A percentile compares a stretch with the other conserved stretches of the same genome.
phyloP scores from a whole-genome alignment of 2,113 vertebrate species.

The Lonchura striata region DNA sequence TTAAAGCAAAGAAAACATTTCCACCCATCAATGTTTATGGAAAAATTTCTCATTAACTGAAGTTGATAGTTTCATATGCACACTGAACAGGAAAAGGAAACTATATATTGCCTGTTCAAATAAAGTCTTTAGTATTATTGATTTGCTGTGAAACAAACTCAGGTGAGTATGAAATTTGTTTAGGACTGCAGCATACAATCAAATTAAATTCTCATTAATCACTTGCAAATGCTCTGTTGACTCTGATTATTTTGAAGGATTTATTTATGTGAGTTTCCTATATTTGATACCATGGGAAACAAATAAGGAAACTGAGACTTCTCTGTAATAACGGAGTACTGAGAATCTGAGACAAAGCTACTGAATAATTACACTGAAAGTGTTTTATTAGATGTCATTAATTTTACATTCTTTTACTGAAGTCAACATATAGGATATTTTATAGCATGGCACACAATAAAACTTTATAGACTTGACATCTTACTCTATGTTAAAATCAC shows the following conservation, averaged over 20 bases:
- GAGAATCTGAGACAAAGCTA: neutral
- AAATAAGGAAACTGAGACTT: neutral
- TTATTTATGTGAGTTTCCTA: slow-evolving; percentile 14
- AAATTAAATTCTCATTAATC: slow-evolving; percentile 58
- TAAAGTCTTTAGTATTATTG: slow-evolving; percentile 48
- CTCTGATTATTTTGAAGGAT: slow-evolving; percentile 39
- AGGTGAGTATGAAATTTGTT: slow-evolving; percentile 65
- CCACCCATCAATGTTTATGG: neutral
- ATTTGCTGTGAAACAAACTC: slow-evolving; percentile 48
- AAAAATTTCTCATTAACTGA: slow-evolving; percentile 22
- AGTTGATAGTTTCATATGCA: slow-evolving; percentile 6
- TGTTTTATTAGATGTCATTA: neutral
- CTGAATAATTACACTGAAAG: neutral
- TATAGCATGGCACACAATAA: neutral
- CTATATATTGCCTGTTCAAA: slow-evolving; percentile 15
- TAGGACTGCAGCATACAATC: neutral
- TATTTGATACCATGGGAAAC: neutral
- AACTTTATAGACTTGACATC: neutral
- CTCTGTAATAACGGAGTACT: neutral
- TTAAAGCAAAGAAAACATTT: slow-evolving; percentile 16
- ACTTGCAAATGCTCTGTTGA: slow-evolving; percentile 40
- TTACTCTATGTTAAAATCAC: neutral
- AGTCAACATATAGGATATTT: neutral
- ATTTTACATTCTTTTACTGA: neutral
- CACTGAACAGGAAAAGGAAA: slow-evolving; percentile 16